Base-by-base conservation (phyloP, 2,888 invertebrate genomes). In the Hipparchia sbordonii region DNA sequence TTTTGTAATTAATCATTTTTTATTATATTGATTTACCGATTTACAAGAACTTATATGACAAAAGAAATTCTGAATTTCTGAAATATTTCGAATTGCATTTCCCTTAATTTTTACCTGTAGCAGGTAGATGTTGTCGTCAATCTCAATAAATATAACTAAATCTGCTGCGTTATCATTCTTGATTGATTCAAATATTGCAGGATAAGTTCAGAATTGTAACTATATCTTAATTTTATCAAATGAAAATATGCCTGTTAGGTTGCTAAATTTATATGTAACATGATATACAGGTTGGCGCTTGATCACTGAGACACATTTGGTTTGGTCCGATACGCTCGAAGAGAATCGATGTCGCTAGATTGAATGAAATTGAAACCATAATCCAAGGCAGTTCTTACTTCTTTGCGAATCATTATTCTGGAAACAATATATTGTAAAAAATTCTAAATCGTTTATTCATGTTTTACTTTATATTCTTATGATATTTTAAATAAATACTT, bases 251-350 rank as follows among this genome's bases (percentile, higher is more conserved):
- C 23, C 52, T 59, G 56, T 45, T 52, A 67, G 54, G 56, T 66
- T 71, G 56, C 62, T 54, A 70, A 73, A 72, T 72, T 71, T 57
- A 71, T 59, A 82, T 87, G 89, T 89, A 89, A 91, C 85, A 86
- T 83, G 87, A 90, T 83, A 81, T 82, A 79, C 76, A 79, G 82
- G 83, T 79, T 82, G 81, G 84, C 85, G 88, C 89, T 87, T 88
- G 88, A 91, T 89, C 88, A 87, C 87, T 77, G 82, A 85, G 84
- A 90, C 87, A 87, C 87, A 88, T 89, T 89, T 86, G 87, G 85
- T 81, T 84, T 87, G 87, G 87, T 87, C 84, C 84, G 92, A 87
- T 90, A 89, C 91, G 90, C 90, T 88, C 80, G 86, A 89, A 81
- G 84, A 84, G 88, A 88, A 87, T 85, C 81, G 83, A 85, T 85